These are phyloP conservation scores for Tretioscincus oriximinensis DNA, from an alignment of 2,113 vertebrate genomes.

Conservation along the genomic window DNA sequence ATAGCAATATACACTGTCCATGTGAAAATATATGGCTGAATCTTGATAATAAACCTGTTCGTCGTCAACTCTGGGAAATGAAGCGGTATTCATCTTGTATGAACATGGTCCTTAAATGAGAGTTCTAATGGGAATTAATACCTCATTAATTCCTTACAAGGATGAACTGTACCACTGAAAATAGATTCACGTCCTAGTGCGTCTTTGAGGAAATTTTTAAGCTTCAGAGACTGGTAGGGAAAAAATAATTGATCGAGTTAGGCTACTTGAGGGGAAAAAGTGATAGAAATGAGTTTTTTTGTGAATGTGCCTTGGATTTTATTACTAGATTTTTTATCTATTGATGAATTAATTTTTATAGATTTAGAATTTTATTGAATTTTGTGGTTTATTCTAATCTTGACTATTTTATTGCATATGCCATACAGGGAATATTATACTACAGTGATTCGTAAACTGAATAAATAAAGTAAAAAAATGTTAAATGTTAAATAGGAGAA, in stretches of 20 bases:
- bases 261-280: not conserved
- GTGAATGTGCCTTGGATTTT: no score
- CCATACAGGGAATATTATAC: no score
- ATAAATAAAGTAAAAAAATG: no score
- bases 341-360: no score
- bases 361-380: no score
- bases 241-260: not conserved
- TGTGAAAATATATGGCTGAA: constrained; percentile 21
- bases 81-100: constrained; percentile 30
- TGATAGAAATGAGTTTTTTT: not conserved
- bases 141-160: constrained; percentile 35
- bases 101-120: constrained; percentile 34
- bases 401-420: no score
- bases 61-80: constrained; percentile 15
- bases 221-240: not conserved
- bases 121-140: constrained; percentile 37
- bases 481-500: no score
- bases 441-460: no score
- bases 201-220: constrained; percentile 6
- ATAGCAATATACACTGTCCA: not conserved
- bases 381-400: no score
- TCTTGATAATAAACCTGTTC: constrained; percentile 12
- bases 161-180: constrained; percentile 19
- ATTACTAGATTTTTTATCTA: no score
- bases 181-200: constrained; percentile 22